Percentiles rank a stretch among this genome's conserved stretches.
phyloP scores from a whole-genome alignment of 1,140 invertebrate genomes.

The Trypoxylus dichotomus region DNA sequence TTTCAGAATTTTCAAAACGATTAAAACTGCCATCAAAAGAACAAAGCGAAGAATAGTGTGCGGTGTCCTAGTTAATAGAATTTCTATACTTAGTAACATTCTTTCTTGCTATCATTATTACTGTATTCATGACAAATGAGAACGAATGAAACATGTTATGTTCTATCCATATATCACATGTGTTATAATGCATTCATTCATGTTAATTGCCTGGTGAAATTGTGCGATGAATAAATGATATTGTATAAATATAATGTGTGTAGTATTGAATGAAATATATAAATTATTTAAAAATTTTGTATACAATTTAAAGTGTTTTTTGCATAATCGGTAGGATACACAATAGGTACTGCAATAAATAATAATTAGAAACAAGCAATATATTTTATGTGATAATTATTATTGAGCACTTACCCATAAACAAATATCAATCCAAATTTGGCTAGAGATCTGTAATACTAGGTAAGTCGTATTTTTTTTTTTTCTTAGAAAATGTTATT shows the following conservation, averaged over 20 bases:
- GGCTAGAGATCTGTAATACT: too few relatives aligned
- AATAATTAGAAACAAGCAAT: too few relatives aligned
- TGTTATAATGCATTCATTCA: background rate
- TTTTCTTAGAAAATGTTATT: too few relatives aligned
- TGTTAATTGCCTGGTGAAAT: background rate
- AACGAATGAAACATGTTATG: background rate
- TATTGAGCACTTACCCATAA: too few relatives aligned
- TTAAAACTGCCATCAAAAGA: slow-evolving; percentile 28
- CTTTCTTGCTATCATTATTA: slow-evolving; percentile 12
- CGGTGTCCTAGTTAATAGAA: background rate
- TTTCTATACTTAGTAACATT: background rate
- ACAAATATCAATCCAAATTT: too few relatives aligned
- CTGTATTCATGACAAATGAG: background rate
- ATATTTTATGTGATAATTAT: too few relatives aligned
- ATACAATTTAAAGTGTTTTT: too few relatives aligned
- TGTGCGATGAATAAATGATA: background rate
- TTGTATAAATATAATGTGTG: background rate
- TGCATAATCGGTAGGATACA: too few relatives aligned
- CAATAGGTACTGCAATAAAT: too few relatives aligned
- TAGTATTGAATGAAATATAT: too few relatives aligned
- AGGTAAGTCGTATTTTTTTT: too few relatives aligned
- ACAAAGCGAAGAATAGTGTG: slow-evolving; percentile 22
- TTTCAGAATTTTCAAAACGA: slow-evolving; percentile 70
- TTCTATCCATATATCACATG: background rate
- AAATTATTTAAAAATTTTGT: too few relatives aligned